A percentile compares a stretch with the other conserved stretches of the same genome.
These are phyloP conservation scores for Macropodus opercularis DNA, from an alignment of 2,797 vertebrate species.

Conservation along the genomic window DNA sequence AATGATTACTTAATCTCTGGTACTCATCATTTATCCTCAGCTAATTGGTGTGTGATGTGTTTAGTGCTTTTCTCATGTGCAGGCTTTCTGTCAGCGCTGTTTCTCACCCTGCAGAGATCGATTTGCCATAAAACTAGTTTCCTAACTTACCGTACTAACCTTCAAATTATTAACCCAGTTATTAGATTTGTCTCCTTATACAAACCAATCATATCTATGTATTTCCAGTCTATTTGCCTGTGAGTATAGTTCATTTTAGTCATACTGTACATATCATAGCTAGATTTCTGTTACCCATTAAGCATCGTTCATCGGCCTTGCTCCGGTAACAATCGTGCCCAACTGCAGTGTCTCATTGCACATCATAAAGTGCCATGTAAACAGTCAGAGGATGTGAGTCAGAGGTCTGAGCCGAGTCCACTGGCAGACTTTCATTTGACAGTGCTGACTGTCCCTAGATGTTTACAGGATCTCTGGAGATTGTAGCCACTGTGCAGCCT, in stretches of 20 bases:
- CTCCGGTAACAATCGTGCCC: slow-evolving; percentile 40
- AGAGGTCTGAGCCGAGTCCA: slow-evolving; percentile 23
- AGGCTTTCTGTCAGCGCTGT: not conserved
- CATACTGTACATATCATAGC: too few species aligned
- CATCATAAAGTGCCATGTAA: slow-evolving; percentile 50
- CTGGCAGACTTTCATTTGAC: slow-evolving; percentile 25
- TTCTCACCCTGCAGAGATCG: not conserved
- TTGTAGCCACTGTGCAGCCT: slow-evolving; percentile 11
- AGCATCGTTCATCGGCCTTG: slow-evolving; percentile 17
- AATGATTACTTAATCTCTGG: slow-evolving; percentile 32
- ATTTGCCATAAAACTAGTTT: not conserved
- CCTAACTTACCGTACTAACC: not conserved
- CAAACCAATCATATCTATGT: too few species aligned
- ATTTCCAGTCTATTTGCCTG: too few species aligned
- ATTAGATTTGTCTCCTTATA: too few species aligned
- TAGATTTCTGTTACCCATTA: slow-evolving; percentile 23
- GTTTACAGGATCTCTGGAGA: slow-evolving; percentile 20
- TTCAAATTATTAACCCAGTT: not conserved
- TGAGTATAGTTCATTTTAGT: too few species aligned
- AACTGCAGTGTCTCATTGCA: slow-evolving; percentile 60
- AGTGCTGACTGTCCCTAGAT: slow-evolving; percentile 38
- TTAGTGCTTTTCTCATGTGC: not conserved
- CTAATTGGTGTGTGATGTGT: slow-evolving; percentile 33
- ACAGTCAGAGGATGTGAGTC: slow-evolving; percentile 53
- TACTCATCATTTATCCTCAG: slow-evolving; percentile 36